A percentile compares a stretch with the other conserved stretches of the same genome.
These are phyloP conservation scores for Caenorhabditis uteleia DNA, from an alignment of 2,888 invertebrate species.

Conservation along the genomic window DNA sequence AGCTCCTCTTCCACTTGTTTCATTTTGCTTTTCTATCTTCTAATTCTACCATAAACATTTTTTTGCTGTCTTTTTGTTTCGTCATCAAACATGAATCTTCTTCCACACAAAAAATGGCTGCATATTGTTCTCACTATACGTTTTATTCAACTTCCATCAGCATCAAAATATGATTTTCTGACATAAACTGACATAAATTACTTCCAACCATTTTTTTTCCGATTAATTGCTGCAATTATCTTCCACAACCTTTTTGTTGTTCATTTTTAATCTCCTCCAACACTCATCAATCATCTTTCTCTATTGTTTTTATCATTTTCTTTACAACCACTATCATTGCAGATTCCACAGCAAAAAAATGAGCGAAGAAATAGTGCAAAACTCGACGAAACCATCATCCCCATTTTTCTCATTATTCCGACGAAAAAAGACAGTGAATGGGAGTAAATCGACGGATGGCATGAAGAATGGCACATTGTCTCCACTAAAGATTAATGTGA, in stretches of 20 bases:
- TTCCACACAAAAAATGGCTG: too few relatives aligned
- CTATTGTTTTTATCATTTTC: not conserved
- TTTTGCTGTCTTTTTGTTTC: not conserved
- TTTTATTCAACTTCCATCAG: not conserved
- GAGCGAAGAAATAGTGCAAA: too few relatives aligned
- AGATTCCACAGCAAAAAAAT: conserved; percentile 1
- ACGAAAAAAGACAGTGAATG: conserved; percentile 50
- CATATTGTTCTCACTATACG: not conserved
- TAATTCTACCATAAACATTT: conserved; percentile 33
- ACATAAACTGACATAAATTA: too few relatives aligned
- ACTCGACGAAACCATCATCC: conserved; percentile 34
- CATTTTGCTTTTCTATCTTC: conserved; percentile 17
- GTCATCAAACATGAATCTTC: too few relatives aligned
- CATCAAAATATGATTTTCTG: too few relatives aligned
- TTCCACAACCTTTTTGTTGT: too few relatives aligned
- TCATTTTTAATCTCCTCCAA: too few relatives aligned
- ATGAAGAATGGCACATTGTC: conserved; percentile 18
- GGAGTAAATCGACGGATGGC: conserved; percentile 26
- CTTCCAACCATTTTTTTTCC: too few relatives aligned
- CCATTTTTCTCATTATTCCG: conserved; percentile 55
- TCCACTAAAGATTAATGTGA: conserved; percentile 23
- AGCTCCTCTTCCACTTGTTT: not conserved
- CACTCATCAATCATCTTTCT: too few relatives aligned
- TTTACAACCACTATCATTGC: not conserved
- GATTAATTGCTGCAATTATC: too few relatives aligned